Percentiles rank a stretch among this genome's conserved stretches.
Conservation (phyloP, 2,888 invertebrate species). For the Chironomus riparius region DNA sequence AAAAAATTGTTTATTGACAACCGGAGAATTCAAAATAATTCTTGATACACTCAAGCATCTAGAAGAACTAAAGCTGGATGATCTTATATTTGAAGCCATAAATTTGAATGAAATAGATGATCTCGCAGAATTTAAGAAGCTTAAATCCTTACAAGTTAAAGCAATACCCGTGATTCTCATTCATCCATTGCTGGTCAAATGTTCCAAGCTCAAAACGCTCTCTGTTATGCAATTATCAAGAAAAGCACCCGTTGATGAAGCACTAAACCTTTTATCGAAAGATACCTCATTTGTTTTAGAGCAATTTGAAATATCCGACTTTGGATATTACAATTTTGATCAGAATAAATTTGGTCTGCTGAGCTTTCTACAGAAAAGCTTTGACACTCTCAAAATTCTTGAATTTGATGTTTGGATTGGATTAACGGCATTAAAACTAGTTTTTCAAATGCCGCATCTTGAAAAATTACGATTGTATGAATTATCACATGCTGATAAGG, state of each 20-base stretch:
- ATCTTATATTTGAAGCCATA: not conserved
- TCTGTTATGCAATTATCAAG: not conserved
- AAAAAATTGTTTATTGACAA: not conserved
- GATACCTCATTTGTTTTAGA: not conserved
- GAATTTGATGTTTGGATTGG: constrained; percentile 10
- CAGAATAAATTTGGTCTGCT: not conserved
- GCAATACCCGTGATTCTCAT: not conserved
- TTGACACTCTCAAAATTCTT: not conserved
- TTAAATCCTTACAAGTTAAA: not conserved
- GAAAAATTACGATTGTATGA: not conserved
- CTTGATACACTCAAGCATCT: not conserved
- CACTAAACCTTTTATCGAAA: not conserved
- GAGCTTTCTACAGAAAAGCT: not conserved
- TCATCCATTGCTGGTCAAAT: not conserved
- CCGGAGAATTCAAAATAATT: not conserved
- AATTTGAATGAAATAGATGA: not conserved
- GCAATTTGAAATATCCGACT: not conserved
- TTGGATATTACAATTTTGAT: not conserved
- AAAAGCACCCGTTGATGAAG: not conserved
- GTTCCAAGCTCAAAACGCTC: not conserved
- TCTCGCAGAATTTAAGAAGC: not conserved
- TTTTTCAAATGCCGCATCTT: not conserved
- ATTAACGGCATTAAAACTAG: not conserved
- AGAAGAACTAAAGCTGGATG: not conserved
- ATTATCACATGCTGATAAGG: not conserved